Evolutionary conservation across 1,140 invertebrate genomes (phyloP).

Genomic region (Stegodyphus dumicola): DNA sequence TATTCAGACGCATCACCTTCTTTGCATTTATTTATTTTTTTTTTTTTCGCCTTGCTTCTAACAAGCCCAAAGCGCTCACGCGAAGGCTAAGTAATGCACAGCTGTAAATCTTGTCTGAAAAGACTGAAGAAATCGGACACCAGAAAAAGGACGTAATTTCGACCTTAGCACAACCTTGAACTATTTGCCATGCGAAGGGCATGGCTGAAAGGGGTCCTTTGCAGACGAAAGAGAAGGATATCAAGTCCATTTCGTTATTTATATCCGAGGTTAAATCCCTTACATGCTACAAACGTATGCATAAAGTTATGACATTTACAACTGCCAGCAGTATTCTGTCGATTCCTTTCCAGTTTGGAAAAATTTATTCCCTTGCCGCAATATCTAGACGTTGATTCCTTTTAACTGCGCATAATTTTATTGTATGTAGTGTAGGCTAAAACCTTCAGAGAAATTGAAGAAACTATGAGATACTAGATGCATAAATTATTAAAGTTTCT

Average conservation of each 20-base stretch:
- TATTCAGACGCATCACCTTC: not conserved
- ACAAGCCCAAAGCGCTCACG: not conserved
- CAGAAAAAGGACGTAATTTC: not conserved
- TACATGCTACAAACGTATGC: too few species aligned
- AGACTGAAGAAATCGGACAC: not conserved
- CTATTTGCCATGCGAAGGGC: not conserved
- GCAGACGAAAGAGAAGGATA: not conserved
- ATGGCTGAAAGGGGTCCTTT: not conserved
- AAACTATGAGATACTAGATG: too few species aligned
- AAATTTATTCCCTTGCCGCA: too few species aligned
- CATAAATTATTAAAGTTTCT: too few species aligned
- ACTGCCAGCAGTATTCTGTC: too few species aligned
- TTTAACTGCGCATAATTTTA: too few species aligned
- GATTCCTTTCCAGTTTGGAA: too few species aligned
- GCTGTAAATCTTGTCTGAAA: conserved; percentile 1
- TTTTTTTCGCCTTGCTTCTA: not conserved
- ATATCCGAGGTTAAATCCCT: not conserved
- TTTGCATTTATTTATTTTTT: not conserved
- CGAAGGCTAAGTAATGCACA: not conserved
- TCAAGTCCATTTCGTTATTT: not conserved
- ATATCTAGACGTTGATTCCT: too few species aligned
- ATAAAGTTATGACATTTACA: too few species aligned
- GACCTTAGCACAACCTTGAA: not conserved
- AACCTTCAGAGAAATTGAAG: too few species aligned
- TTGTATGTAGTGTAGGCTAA: too few species aligned